Evolutionary conservation across 2,797 vertebrate species (phyloP).

Genomic region (Gambusia yucatana): DNA sequence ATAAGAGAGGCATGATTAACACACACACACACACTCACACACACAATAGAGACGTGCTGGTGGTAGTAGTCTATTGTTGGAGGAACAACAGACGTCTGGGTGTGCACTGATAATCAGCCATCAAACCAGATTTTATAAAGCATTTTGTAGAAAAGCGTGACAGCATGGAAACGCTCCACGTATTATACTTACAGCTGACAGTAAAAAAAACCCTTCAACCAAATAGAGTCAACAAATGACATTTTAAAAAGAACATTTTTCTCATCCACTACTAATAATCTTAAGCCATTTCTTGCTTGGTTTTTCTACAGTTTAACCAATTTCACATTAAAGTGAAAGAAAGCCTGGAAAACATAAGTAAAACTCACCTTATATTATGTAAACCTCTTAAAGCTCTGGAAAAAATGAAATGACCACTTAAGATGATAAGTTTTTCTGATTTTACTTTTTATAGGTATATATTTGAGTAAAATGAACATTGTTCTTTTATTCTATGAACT

Average conservation of each 20-base stretch:
- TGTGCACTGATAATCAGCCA: conserved; percentile 76
- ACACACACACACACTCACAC: conserved; percentile 34
- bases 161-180: conserved; percentile 40
- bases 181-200: conserved; percentile 4
- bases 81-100: conserved; percentile 76
- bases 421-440: no score
- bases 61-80: conserved; percentile 71
- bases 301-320: not conserved
- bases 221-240: conserved; percentile 9
- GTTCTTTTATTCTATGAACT: no score
- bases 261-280: not conserved
- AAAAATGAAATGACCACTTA: no score
- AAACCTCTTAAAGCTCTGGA: no score
- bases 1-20: conserved; percentile 79
- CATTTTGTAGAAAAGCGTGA: conserved; percentile 58
- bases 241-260: not conserved
- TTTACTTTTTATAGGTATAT: no score
- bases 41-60: conserved; percentile 40
- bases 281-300: not conserved
- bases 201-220: not conserved
- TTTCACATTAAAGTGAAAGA: not conserved
- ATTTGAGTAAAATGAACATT: no score
- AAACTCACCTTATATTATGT: not conserved
- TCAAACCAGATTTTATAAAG: conserved; percentile 74
- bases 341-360: not conserved